Conservation (phyloP, 1,140 invertebrate genomes). For the Drosophila murphyi region DNA sequence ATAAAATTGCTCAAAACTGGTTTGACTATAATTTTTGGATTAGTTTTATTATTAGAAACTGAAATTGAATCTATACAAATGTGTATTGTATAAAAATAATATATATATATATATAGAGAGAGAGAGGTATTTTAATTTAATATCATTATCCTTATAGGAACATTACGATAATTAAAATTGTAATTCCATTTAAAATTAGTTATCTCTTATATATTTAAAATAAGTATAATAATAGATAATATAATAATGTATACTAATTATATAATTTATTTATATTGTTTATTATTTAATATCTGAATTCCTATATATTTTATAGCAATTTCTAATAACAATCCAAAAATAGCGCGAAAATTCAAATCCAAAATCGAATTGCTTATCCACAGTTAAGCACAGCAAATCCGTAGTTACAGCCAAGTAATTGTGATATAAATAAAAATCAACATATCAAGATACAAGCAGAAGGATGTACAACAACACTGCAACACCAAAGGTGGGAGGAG, state of each 20-base stretch:
- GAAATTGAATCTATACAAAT: background rate
- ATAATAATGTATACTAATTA: too few species aligned
- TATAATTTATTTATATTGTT: too few species aligned
- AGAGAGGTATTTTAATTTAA: too few species aligned
- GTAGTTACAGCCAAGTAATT: conserved; percentile 67
- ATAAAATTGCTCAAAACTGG: conserved; percentile 43
- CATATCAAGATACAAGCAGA: conserved; percentile 74
- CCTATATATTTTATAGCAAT: background rate
- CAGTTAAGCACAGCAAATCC: conserved; percentile 47
- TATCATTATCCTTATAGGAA: too few species aligned
- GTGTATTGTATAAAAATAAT: background rate
- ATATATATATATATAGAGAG: background rate
- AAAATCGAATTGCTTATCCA: conserved; percentile 19
- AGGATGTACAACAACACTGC: conserved; percentile 48
- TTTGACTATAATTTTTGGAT: conserved; percentile 7
- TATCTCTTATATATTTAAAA: too few species aligned
- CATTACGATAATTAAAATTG: too few species aligned
- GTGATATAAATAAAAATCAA: conserved; percentile 77
- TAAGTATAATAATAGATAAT: too few species aligned
- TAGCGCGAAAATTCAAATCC: conserved; percentile 12
- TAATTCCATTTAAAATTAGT: too few species aligned
- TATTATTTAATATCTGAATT: background rate
- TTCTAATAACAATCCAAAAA: background rate
- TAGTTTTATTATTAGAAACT: background rate
- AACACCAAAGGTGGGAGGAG: background rate